These are phyloP conservation scores for Eupithecia pulchellata DNA, from an alignment of 2,888 invertebrate species.

Conservation along the genomic window DNA sequence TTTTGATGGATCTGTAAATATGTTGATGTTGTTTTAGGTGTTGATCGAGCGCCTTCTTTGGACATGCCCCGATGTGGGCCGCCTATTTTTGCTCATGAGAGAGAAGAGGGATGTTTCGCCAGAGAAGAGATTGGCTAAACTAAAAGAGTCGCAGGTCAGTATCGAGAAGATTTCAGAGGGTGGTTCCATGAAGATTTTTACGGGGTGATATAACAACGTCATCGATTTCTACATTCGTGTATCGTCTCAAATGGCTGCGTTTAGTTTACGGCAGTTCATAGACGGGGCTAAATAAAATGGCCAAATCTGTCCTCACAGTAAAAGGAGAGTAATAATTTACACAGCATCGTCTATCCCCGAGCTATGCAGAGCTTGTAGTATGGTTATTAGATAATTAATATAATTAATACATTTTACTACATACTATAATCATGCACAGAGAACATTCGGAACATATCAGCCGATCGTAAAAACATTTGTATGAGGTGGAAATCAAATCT, in stretches of 20 bases:
- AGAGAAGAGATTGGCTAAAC: conserved; percentile 79
- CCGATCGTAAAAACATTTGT: too few species aligned
- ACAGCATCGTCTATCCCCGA: too few species aligned
- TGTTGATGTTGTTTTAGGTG: conserved; percentile 59
- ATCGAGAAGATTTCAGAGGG: background rate
- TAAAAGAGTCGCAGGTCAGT: conserved; percentile 86
- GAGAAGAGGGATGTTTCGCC: conserved; percentile 85
- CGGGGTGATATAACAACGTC: background rate
- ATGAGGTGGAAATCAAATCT: background rate
- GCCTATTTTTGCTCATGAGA: conserved; percentile 87
- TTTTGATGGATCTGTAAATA: background rate
- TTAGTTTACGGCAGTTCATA: background rate
- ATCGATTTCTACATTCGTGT: background rate
- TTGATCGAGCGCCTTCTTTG: conserved; percentile 90
- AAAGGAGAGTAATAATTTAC: too few species aligned
- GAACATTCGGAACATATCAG: too few species aligned
- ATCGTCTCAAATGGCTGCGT: background rate
- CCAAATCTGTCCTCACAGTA: too few species aligned
- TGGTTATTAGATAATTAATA: too few species aligned
- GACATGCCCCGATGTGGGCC: conserved; percentile 87
- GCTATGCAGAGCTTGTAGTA: too few species aligned
- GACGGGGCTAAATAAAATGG: background rate
- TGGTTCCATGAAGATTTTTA: background rate
- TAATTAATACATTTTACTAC: too few species aligned
- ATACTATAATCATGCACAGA: too few species aligned